phyloP scores from a whole-genome alignment of 2,113 vertebrate species.

The Pseudopipra pipra region DNA sequence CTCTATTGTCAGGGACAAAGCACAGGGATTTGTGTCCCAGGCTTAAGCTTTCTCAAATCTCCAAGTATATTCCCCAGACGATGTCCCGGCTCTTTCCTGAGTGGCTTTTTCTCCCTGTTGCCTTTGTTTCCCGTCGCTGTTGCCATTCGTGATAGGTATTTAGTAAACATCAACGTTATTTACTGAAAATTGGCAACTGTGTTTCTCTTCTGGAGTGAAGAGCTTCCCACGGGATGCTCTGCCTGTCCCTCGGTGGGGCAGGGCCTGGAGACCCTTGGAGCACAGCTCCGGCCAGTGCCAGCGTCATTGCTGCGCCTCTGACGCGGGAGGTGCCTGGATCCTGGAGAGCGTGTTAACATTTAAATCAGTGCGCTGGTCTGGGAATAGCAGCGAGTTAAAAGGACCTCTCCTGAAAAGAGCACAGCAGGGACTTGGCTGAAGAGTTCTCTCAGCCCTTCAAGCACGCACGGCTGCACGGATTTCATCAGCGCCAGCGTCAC shows the following conservation, averaged over 20 bases:
- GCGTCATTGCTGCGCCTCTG: background rate
- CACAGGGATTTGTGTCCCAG: conserved; percentile 12
- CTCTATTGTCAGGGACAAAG: conserved; percentile 22
- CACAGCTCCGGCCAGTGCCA: background rate
- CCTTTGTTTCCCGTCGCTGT: background rate
- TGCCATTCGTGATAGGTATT: background rate
- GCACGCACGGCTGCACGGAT: background rate
- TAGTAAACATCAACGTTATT: background rate
- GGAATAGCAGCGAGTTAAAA: conserved; percentile 25
- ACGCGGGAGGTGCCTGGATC: background rate
- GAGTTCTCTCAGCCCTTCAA: conserved; percentile 38
- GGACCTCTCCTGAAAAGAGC: conserved; percentile 49
- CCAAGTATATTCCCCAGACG: background rate
- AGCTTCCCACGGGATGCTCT: accelerated
- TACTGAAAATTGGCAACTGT: accelerated
- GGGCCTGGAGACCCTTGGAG: background rate
- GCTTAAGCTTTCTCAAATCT: background rate
- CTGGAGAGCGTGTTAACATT: conserved; percentile 23
- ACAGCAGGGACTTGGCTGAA: conserved; percentile 49
- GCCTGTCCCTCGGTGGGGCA: too few species aligned
- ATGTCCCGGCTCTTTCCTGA: background rate
- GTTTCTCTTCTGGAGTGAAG: accelerated
- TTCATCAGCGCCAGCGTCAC: background rate
- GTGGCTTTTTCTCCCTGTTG: background rate
- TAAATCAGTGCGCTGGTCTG: background rate